Percentiles rank a stretch among this genome's conserved stretches.
Evolutionary conservation across 2,888 invertebrate species (phyloP).

Genomic region (Drosophila testacea): DNA sequence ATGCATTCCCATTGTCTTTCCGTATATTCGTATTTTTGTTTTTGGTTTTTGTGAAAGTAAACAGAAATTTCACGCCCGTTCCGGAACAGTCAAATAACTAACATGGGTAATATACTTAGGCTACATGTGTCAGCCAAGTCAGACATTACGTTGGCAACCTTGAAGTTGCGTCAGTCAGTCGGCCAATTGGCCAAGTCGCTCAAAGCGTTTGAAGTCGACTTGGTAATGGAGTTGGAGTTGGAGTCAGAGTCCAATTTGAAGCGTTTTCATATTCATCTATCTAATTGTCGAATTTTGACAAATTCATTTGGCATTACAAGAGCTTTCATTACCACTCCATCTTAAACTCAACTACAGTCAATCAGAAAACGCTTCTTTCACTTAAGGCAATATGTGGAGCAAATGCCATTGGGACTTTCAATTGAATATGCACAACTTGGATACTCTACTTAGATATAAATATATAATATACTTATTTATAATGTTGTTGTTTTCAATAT

Average conservation of each 20-base stretch:
- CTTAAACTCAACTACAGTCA: slow-evolving; percentile 33
- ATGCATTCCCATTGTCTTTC: slow-evolving; percentile 70
- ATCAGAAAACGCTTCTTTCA: slow-evolving; percentile 67
- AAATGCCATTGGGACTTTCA: slow-evolving; percentile 25
- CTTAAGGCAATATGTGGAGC: slow-evolving; percentile 65
- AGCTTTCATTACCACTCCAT: slow-evolving; percentile 67
- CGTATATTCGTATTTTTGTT: not conserved
- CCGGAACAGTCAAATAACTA: slow-evolving; percentile 59
- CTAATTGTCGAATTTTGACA: slow-evolving; percentile 76
- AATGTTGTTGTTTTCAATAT: no score
- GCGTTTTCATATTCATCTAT: slow-evolving; percentile 30
- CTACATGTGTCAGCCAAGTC: slow-evolving; percentile 26
- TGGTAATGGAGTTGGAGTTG: not conserved
- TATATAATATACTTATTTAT: no score
- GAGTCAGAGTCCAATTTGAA: not conserved
- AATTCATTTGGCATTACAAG: slow-evolving; percentile 63
- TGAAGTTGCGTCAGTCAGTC: slow-evolving; percentile 65
- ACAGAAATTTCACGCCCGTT: slow-evolving; percentile 62
- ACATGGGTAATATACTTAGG: slow-evolving; percentile 26
- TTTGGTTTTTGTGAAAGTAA: slow-evolving; percentile 63
- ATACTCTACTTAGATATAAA: slow-evolving; percentile 18
- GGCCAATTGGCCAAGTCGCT: slow-evolving; percentile 23
- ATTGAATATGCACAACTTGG: not conserved
- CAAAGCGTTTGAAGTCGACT: not conserved
- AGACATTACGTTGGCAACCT: slow-evolving; percentile 58